Evolutionary conservation across 2,888 invertebrate genomes (phyloP), one percentile per base, ranked within the genome.

Genomic region (Melanchra persicariae): DNA sequence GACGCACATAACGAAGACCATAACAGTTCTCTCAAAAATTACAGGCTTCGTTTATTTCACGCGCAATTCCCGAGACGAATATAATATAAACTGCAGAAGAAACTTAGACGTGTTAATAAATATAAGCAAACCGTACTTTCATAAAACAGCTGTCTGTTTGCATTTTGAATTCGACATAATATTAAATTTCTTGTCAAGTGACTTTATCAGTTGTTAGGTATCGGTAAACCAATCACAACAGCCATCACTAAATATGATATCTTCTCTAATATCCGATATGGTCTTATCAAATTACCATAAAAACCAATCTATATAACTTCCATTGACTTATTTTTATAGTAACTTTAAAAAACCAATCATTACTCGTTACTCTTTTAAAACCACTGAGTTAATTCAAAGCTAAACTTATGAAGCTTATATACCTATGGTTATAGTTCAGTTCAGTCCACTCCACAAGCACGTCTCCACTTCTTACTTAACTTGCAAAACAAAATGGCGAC

Each of bases 401-500:
- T 52, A 24, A 37, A 69, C 30, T 45, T 60, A n/a, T 17, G 4
- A 17, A n/a, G 19, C 24, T 58, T 9, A 57, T 34, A 22, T 58
- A 22, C 15, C 15, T 22, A 19, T n/a, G 9, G n/a, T 49, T 43
- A 40, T 40, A 59, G 52, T 60, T 63, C 58, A 40, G 19, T 49
- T 58, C 45, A 43, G 22, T 51, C 43, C 40, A 43, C 19, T 51
- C 45, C 24, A 24, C 45, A 65, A 74, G 37, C 54, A 68, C 51
- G 37, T 67, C 55, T 57, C 63, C 12, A 61, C 68, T 60, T 51
- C 12, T 37, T 49, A 66, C n/a, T 10, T 55, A 63, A 69, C 63
- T 79, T 59, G 24, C 37, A 60, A 65, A 74, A 85, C 67, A 83
- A 82, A 75, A 82, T 77, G 74, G 68, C 64, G 37, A 49, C 70